Evolutionary conservation across 2,888 invertebrate species (phyloP).

Genomic region (Xestia c-nigrum): DNA sequence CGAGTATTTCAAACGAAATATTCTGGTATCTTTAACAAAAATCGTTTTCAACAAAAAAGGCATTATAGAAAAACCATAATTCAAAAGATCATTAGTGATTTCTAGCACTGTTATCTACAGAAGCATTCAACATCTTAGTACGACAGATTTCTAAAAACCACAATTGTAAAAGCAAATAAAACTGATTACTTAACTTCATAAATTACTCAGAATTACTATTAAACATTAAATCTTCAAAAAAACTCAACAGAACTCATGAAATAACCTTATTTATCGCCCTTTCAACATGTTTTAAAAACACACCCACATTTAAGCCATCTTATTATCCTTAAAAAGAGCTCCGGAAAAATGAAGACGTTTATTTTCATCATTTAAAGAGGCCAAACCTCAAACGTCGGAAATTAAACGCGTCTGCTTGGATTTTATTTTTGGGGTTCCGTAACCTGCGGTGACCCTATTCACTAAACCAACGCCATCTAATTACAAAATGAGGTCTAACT

Average conservation of each 20-base stretch:
- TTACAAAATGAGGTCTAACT: not conserved
- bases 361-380: slow-evolving; percentile 51
- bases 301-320: slow-evolving; percentile 39
- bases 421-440: slow-evolving; percentile 53
- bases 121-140: not conserved
- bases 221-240: slow-evolving; percentile 23
- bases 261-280: slow-evolving; percentile 35
- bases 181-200: not conserved
- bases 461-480: not conserved
- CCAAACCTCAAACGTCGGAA: slow-evolving; percentile 54
- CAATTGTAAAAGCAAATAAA: slow-evolving; percentile 6
- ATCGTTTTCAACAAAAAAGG: not conserved
- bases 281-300: slow-evolving; percentile 54
- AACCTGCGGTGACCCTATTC: not conserved
- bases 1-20: not conserved
- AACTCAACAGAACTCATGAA: slow-evolving; percentile 29
- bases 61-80: not conserved
- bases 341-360: slow-evolving; percentile 34
- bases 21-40: not conserved
- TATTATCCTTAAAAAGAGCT: slow-evolving; percentile 42
- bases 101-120: not conserved
- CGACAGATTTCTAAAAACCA: not conserved
- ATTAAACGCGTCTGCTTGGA: slow-evolving; percentile 53
- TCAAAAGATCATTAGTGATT: not conserved
- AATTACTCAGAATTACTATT: slow-evolving; percentile 24